phyloP scores from a whole-genome alignment of 2,113 vertebrate species.

The Noturus placidus region DNA sequence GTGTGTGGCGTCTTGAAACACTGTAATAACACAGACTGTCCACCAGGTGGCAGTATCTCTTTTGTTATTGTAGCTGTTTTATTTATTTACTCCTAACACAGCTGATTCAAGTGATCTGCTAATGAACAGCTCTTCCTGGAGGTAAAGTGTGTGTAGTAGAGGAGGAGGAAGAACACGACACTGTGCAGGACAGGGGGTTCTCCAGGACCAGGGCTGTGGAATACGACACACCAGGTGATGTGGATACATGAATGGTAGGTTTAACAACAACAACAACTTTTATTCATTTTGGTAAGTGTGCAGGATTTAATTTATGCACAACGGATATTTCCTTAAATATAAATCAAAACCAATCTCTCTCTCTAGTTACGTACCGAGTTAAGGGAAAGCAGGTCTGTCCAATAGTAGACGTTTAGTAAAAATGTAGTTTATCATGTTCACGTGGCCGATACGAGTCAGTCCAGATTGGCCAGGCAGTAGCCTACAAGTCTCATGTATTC shows the following conservation, averaged over 20 bases:
- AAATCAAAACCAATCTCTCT: too few species aligned
- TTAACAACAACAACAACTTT: not conserved
- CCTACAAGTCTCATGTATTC: too few species aligned
- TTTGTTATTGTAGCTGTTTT: too few species aligned
- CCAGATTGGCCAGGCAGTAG: not conserved
- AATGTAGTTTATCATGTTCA: too few species aligned
- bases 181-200: not conserved
- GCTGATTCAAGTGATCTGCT: not conserved
- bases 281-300: not conserved
- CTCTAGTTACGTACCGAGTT: too few species aligned
- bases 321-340: too few species aligned
- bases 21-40: not conserved
- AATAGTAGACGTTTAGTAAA: too few species aligned
- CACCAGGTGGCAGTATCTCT: conserved; percentile 22
- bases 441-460: not conserved
- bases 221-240: not conserved
- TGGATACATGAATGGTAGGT: not conserved
- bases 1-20: not conserved
- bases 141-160: not conserved
- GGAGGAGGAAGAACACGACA: not conserved
- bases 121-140: not conserved
- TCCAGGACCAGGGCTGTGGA: not conserved
- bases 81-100: not conserved
- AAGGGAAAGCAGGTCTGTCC: not conserved
- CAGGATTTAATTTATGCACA: too few species aligned